Evolutionary conservation across 2,113 vertebrate genomes (phyloP).

Genomic region (Corydoras maculifer): DNA sequence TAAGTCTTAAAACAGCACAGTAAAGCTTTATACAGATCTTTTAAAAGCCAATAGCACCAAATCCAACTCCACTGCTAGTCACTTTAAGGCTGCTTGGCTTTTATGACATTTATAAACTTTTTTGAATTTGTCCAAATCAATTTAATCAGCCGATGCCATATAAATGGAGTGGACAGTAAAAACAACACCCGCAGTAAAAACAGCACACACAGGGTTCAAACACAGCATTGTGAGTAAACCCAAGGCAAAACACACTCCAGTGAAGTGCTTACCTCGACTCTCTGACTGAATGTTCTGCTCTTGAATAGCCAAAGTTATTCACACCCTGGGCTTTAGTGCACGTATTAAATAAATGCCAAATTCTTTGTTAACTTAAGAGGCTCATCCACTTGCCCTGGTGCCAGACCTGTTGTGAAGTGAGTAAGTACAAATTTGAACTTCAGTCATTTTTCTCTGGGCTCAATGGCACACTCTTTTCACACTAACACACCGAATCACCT

Average conservation of each 20-base stretch:
- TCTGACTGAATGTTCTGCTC: background rate
- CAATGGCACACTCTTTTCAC: slow-evolving; percentile 58
- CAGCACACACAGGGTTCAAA: background rate
- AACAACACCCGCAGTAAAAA: background rate
- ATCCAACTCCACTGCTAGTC: too few relatives aligned
- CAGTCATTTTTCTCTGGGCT: slow-evolving; percentile 55
- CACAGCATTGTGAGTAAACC: background rate
- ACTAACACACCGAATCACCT: slow-evolving; percentile 54
- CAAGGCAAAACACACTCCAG: background rate
- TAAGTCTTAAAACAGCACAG: too few relatives aligned
- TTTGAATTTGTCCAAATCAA: background rate
- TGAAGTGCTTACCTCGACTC: slow-evolving; percentile 2
- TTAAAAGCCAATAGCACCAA: too few relatives aligned
- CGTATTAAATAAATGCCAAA: background rate
- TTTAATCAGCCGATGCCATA: background rate
- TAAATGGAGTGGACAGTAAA: background rate
- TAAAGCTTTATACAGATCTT: too few relatives aligned
- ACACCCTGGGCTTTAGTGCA: slow-evolving; percentile 11
- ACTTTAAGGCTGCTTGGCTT: too few relatives aligned
- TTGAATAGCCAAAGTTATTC: slow-evolving; percentile 11
- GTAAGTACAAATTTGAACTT: slow-evolving; percentile 52
- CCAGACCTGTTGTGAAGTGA: slow-evolving; percentile 47
- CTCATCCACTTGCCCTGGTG: slow-evolving; percentile 26
- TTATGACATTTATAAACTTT: too few relatives aligned
- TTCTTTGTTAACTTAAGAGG: slow-evolving; percentile 7